Conservation (phyloP, 2,888 invertebrate genomes). For the Tenthredo scrophulariae region DNA sequence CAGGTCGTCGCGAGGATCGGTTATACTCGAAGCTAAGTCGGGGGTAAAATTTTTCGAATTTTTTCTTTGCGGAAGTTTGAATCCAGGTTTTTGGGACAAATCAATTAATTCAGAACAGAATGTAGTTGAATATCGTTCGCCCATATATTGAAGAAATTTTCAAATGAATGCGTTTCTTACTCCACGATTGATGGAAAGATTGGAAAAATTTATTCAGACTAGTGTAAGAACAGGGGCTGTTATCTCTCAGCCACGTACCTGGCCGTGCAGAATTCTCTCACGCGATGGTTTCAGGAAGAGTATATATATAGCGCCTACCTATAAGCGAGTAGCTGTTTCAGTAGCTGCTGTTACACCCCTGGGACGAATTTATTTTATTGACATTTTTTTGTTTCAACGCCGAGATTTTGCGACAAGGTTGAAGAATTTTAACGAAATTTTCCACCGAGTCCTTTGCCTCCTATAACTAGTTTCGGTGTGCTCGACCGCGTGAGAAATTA, state of each 20-base stretch:
- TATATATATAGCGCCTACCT: background rate
- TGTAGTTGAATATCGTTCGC: no score
- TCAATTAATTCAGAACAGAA: no score
- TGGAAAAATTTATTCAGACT: no score
- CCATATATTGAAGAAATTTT: no score
- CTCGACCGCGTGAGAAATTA: background rate
- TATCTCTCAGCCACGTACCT: background rate
- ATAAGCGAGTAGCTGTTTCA: background rate
- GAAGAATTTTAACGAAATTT: constrained; percentile 60
- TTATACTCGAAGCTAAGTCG: background rate
- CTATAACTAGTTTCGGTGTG: background rate
- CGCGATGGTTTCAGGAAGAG: constrained; percentile 31
- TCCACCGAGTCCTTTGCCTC: background rate
- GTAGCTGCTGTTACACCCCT: background rate
- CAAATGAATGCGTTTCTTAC: no score
- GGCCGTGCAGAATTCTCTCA: constrained; percentile 56
- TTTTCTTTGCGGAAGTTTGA: no score
- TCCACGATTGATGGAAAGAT: no score
- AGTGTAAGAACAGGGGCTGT: background rate
- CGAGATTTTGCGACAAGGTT: constrained; percentile 64
- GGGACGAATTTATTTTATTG: constrained; percentile 58
- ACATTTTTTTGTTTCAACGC: constrained; percentile 33
- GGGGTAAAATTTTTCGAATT: background rate
- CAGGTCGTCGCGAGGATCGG: background rate
- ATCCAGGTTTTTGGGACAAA: no score